These are phyloP conservation scores for Callipepla californica DNA, from an alignment of 2,113 vertebrate species.

Conservation along the genomic window DNA sequence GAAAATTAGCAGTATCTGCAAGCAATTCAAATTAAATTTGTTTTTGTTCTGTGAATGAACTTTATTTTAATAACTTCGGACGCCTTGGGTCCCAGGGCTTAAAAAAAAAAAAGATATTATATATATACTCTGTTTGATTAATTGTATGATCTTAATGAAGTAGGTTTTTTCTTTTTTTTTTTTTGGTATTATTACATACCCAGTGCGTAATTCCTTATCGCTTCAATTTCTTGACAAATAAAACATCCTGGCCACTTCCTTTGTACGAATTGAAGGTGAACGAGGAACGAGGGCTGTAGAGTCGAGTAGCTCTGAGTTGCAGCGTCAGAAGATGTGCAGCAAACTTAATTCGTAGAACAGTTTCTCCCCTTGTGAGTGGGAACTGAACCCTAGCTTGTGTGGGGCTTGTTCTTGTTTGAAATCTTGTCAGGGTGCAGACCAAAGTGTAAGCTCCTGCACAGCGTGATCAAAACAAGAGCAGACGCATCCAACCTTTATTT, in stretches of 20 bases:
- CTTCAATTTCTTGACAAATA: not conserved
- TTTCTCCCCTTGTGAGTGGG: not conserved
- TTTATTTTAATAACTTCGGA: conserved; percentile 89
- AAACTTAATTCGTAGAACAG: not conserved
- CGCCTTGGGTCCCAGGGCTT: conserved; percentile 90
- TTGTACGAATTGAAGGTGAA: conserved; percentile 53
- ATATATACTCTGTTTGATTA: conserved; percentile 90
- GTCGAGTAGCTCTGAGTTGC: conserved; percentile 47
- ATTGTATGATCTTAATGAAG: conserved; percentile 90
- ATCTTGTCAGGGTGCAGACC: not conserved
- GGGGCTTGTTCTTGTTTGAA: not conserved
- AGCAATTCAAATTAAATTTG: conserved; percentile 88
- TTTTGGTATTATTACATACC: conserved; percentile 89
- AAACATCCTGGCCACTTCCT: conserved; percentile 39
- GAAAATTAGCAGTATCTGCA: conserved; percentile 93
- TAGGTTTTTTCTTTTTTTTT: conserved; percentile 82
- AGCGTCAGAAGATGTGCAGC: conserved; percentile 75
- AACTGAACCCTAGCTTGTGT: not conserved
- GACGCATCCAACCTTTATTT: not conserved
- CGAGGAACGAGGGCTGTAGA: conserved; percentile 30
- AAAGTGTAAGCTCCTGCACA: not conserved
- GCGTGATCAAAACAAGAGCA: not conserved
- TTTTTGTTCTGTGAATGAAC: conserved; percentile 92
- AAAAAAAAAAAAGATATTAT: conserved; percentile 85
- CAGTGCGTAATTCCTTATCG: conserved; percentile 77